A percentile compares a stretch with the other conserved stretches of the same genome.
phyloP scores from a whole-genome alignment of 2,888 invertebrate genomes.

The Monochamus alternatus region DNA sequence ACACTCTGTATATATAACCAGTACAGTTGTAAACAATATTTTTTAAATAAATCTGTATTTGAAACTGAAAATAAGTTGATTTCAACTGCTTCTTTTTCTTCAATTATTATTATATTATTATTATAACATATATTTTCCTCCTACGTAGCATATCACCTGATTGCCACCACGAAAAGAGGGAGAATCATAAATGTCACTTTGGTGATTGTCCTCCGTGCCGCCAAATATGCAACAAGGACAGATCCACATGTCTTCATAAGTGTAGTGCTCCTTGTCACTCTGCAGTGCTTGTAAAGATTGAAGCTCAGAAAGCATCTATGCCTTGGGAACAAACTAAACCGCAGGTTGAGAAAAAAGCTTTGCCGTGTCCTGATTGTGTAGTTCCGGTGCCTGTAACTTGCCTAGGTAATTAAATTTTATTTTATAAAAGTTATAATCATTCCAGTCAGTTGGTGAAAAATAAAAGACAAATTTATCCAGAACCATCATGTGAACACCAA shows the following conservation, averaged over 20 bases:
- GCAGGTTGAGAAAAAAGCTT: slow-evolving; percentile 70
- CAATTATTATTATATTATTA: too few relatives aligned
- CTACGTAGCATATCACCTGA: slow-evolving; percentile 79
- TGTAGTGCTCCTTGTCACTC: slow-evolving; percentile 86
- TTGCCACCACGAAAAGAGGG: slow-evolving; percentile 86
- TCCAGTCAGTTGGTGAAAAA: too few relatives aligned
- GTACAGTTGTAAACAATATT: too few relatives aligned
- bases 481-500: too few relatives aligned
- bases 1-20: too few relatives aligned
- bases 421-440: too few relatives aligned
- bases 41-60: too few relatives aligned
- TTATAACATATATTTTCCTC: background rate
- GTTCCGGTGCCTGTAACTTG: slow-evolving; percentile 82
- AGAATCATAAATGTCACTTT: slow-evolving; percentile 86
- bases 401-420: slow-evolving; percentile 70
- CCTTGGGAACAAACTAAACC: slow-evolving; percentile 77
- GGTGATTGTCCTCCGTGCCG: slow-evolving; percentile 88
- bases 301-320: slow-evolving; percentile 75
- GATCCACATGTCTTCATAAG: slow-evolving; percentile 77
- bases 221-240: slow-evolving; percentile 79
- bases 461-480: too few relatives aligned
- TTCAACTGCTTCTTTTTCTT: too few relatives aligned
- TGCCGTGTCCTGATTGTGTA: slow-evolving; percentile 83
- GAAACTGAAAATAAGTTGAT: too few relatives aligned
- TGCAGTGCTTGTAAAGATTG: slow-evolving; percentile 78